Evolutionary conservation across 2,113 vertebrate species (phyloP).

Genomic region (Lycaon pictus): DNA sequence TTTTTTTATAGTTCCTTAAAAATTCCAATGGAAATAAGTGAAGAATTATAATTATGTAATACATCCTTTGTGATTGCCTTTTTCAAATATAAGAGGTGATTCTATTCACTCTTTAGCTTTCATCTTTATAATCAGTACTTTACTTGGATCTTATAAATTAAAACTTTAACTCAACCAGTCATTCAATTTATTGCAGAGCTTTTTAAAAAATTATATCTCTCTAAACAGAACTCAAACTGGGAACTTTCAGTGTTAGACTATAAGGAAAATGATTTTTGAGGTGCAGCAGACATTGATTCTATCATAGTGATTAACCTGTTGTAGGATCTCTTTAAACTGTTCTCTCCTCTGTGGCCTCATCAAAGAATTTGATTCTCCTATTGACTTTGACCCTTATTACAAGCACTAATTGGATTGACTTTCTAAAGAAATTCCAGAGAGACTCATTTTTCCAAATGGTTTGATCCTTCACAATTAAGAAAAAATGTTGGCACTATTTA

Average conservation of each 20-base stretch:
- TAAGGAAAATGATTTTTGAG: neutral
- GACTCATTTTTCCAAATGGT: slow-evolving; percentile 49
- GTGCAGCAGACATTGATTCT: neutral
- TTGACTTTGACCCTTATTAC: neutral
- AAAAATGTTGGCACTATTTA: neutral
- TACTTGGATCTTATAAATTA: neutral
- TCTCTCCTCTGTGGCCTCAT: neutral
- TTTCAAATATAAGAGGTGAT: slow-evolving; percentile 26
- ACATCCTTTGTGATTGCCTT: slow-evolving; percentile 22
- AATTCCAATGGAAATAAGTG: neutral
- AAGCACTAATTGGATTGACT: slow-evolving; percentile 18
- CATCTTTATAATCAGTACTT: neutral
- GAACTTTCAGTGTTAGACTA: neutral
- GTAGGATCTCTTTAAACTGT: neutral
- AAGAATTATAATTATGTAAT: neutral
- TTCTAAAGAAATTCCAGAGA: slow-evolving; percentile 28
- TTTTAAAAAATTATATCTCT: neutral
- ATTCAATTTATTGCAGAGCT: neutral
- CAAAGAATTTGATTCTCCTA: slow-evolving; percentile 15
- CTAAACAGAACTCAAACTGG: neutral
- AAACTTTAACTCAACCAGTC: slow-evolving; percentile 25
- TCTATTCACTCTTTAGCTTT: neutral
- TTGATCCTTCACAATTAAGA: slow-evolving; percentile 59
- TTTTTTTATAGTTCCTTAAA: neutral
- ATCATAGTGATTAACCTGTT: slow-evolving; percentile 25